A percentile compares a stretch with the other conserved stretches of the same genome.
These are phyloP conservation scores for Ceratotherium simum DNA, from an alignment of 2,113 vertebrate species.

Conservation along the genomic window DNA sequence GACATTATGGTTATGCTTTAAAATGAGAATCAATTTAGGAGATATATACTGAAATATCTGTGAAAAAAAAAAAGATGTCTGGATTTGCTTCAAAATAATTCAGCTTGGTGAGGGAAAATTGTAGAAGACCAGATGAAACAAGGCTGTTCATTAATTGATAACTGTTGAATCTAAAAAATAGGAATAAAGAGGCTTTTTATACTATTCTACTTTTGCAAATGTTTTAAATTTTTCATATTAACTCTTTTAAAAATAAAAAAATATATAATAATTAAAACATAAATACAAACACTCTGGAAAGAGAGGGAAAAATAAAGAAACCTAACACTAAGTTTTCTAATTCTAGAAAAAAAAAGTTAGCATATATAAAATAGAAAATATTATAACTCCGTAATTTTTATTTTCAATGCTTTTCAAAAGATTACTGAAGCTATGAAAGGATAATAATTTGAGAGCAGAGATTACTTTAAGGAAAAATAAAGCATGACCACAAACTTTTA, in stretches of 20 bases:
- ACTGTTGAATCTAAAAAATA: neutral
- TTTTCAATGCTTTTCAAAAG: neutral
- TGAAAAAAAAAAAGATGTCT: neutral
- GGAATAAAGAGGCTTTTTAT: neutral
- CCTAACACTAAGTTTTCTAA: neutral
- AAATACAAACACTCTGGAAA: neutral
- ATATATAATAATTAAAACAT: neutral
- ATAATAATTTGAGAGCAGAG: neutral
- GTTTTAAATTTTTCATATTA: neutral
- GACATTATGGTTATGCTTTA: neutral
- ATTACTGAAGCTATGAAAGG: neutral
- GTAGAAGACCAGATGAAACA: neutral
- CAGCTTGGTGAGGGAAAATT: neutral
- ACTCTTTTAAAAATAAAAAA: neutral
- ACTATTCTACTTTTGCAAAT: neutral
- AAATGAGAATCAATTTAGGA: neutral
- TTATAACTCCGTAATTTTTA: neutral
- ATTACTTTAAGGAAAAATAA: neutral
- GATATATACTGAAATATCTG: neutral
- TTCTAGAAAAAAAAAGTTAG: neutral
- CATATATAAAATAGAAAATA: neutral
- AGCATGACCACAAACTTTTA: neutral
- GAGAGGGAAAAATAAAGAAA: neutral
- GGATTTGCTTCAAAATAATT: neutral
- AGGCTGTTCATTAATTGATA: neutral